phyloP scores from a whole-genome alignment of 2,797 vertebrate species.

The Gymnopithys bicolor region DNA sequence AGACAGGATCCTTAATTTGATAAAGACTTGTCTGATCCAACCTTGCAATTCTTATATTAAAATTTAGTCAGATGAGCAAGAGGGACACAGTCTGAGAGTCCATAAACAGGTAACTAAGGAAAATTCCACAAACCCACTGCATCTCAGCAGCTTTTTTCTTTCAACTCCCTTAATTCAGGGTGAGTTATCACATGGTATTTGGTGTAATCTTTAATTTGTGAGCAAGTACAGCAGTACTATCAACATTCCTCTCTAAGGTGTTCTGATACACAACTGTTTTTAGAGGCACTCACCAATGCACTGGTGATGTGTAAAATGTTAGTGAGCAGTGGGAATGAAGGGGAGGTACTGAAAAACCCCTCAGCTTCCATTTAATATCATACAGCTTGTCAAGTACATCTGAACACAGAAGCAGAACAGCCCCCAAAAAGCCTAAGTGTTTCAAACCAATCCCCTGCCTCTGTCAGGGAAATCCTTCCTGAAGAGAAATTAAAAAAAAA shows the following conservation, averaged over 20 bases:
- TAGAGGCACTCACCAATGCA: neutral
- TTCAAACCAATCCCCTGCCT: neutral
- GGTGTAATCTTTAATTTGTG: neutral
- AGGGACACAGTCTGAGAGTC: fast-evolving
- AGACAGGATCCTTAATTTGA: neutral
- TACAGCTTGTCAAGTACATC: neutral
- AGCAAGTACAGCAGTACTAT: neutral
- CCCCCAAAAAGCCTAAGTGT: fast-evolving
- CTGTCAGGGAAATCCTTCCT: neutral
- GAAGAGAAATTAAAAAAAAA: neutral
- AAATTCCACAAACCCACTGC: neutral
- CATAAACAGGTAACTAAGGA: neutral
- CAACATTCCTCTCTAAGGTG: neutral
- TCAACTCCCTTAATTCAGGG: neutral
- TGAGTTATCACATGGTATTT: neutral
- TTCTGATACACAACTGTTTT: neutral
- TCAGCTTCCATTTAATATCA: neutral
- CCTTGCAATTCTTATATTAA: neutral
- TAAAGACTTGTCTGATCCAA: neutral
- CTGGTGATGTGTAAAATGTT: neutral
- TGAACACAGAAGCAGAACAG: neutral
- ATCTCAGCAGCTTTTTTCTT: neutral
- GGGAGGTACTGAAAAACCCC: fast-evolving
- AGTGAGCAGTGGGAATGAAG: neutral
- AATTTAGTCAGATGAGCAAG: neutral